Evolutionary conservation across 2,113 vertebrate genomes (phyloP), one percentile per base, ranked within the genome.

Genomic region (Coregonus clupeaformis): DNA sequence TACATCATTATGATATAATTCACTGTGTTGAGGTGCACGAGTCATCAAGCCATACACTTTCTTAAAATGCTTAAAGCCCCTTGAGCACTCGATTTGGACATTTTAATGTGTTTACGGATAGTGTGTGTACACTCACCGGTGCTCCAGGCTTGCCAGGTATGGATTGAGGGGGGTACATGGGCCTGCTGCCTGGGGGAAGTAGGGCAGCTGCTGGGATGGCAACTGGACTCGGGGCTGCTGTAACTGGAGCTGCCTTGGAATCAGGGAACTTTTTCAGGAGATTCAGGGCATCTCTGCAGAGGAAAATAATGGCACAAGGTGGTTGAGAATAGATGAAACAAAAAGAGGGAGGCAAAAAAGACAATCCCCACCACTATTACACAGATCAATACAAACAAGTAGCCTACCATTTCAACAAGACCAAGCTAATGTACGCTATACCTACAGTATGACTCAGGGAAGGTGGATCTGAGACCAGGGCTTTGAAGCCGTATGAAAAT

Each of bases 281-380:
- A 74, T 91, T 95, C 73, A 98, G 89, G 42, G 93, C 97, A 91
- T 99, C 98, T 88, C 97, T 99, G 87, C 63, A 18, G 64, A 45
- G 32, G 13, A 69, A 25, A 59, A 52, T 30, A 13, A 62, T 18
- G 14, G 16, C 16, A 71, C 7, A 65, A 18, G 42, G 16, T 52
- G 87, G 36, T 42, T 3, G 36, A 42, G 36, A 42, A 36, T 36
- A 36, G 36, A 36, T 49, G 77, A 0, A 73, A 22, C 70, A 60
- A 12, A 69, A 29, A 3, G 0, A 45, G 22, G 70, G 52, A 11
- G 63, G n/a, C 1, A 68, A 0, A 55, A 49, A 25, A 13, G 2
- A 73, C n/a, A 76, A 11, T 9, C 24, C 2, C 25, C 24, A 30
- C 14, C 49, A 55, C 18, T 55, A 49, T 16, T 16, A 20, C 49